These are phyloP conservation scores for Tolmerus cingulatus DNA, from an alignment of 2,888 invertebrate species.

Conservation along the genomic window DNA sequence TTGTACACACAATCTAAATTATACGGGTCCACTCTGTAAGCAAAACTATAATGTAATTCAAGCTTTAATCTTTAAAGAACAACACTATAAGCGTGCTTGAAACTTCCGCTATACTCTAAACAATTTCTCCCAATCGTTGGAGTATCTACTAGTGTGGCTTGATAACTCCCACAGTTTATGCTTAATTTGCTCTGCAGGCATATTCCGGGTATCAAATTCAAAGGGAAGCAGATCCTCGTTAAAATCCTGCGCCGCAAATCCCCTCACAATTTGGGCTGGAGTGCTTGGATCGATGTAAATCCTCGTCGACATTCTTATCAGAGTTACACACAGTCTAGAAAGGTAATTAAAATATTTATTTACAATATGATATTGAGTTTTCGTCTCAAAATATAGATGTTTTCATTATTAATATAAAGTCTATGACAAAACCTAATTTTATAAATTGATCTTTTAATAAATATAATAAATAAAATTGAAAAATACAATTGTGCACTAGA, in stretches of 20 bases:
- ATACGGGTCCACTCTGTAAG: background rate
- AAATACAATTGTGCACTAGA: too few relatives aligned
- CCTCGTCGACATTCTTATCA: constrained; percentile 22
- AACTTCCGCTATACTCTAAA: background rate
- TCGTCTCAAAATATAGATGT: too few relatives aligned
- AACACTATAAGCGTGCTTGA: background rate
- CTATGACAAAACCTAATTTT: too few relatives aligned
- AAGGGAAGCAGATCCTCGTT: constrained; percentile 20
- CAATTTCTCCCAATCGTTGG: constrained; percentile 45
- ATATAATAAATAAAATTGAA: too few relatives aligned
- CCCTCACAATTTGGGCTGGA: constrained; percentile 32
- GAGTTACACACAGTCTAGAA: constrained; percentile 22
- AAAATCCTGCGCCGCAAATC: background rate
- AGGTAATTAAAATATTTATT: too few relatives aligned
- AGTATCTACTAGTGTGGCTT: constrained; percentile 34
- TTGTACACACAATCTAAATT: background rate
- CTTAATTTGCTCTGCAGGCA: background rate
- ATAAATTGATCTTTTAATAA: too few relatives aligned
- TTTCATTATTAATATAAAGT: too few relatives aligned
- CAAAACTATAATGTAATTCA: background rate
- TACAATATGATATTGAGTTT: too few relatives aligned
- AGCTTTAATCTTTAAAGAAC: background rate
- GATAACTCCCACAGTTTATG: constrained; percentile 40
- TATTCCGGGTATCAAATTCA: constrained; percentile 26
- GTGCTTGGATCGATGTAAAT: constrained; percentile 30